phyloP scores from a whole-genome alignment of 2,797 vertebrate genomes.

The Acanthurus tractus region DNA sequence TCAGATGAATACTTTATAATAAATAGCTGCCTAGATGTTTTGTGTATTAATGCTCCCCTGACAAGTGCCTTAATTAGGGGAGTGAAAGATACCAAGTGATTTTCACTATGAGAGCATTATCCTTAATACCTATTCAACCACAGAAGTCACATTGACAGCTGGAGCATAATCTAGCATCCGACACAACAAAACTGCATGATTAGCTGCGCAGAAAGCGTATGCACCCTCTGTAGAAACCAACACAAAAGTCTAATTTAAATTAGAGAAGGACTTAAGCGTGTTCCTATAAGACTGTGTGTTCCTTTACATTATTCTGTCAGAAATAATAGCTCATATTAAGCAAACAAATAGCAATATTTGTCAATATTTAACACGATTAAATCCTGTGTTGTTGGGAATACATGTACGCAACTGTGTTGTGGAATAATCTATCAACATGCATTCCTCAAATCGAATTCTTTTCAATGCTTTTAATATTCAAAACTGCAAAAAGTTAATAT shows the following conservation, averaged over 20 bases:
- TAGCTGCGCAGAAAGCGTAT: conserved; percentile 34
- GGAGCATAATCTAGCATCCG: conserved; percentile 44
- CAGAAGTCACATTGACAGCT: conserved; percentile 57
- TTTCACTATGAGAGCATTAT: conserved; percentile 54
- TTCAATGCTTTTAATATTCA: conserved; percentile 47
- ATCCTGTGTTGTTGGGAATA: conserved; percentile 25
- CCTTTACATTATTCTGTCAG: conserved; percentile 20
- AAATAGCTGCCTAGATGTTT: conserved; percentile 73
- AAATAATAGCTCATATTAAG: conserved; percentile 30
- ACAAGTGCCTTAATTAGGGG: conserved; percentile 79
- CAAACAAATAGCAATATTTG: conserved; percentile 45
- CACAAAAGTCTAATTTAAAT: conserved; percentile 42
- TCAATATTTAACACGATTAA: conserved; percentile 48
- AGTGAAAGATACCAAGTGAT: conserved; percentile 64
- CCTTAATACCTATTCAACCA: conserved; percentile 59
- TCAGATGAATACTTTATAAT: conserved; percentile 75
- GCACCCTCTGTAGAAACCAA: conserved; percentile 37
- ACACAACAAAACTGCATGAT: conserved; percentile 59
- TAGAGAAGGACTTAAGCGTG: conserved; percentile 14
- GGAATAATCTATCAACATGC: conserved; percentile 53
- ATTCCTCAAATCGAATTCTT: conserved; percentile 55
- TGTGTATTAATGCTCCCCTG: conserved; percentile 67
- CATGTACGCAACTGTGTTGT: conserved; percentile 24
- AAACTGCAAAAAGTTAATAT: conserved; percentile 49
- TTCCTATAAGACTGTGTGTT: conserved; percentile 26